Percentiles rank a stretch among this genome's conserved stretches.
phyloP scores from a whole-genome alignment of 64 coral and sea anemone genomes.

The Dendronephthya gigantea region DNA sequence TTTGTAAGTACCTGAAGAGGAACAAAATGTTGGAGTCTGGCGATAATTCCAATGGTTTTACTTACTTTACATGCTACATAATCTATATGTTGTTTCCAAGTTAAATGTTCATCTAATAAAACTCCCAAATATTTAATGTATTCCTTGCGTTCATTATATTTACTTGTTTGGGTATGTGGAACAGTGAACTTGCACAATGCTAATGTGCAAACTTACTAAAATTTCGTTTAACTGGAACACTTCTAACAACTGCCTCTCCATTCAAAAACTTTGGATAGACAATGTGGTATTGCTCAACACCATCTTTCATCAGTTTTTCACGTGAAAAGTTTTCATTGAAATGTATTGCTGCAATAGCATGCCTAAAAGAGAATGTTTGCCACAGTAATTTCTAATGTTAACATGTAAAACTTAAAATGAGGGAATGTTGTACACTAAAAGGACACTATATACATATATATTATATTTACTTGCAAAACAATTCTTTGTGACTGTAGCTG shows the following conservation, averaged over 20 bases:
- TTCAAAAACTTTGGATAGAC: not conserved
- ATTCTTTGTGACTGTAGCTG: no score
- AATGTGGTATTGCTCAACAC: not conserved
- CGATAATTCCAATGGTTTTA: not conserved
- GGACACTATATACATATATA: no score
- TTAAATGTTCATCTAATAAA: not conserved
- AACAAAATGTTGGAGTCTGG: constrained; percentile 7
- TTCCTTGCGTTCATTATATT: not conserved
- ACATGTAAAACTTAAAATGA: no score
- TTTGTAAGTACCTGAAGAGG: not conserved
- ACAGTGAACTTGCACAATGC: no score
- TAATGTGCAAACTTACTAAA: no score
- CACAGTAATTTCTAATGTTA: constrained; percentile 14
- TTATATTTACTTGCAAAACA: no score
- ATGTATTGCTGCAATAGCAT: not conserved
- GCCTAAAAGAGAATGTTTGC: not conserved
- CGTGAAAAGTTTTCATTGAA: not conserved
- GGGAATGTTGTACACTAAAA: no score
- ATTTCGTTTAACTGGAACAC: no score
- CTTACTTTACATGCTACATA: not conserved
- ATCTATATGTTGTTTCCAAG: not conserved
- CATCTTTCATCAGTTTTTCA: not conserved
- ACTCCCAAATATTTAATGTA: not conserved
- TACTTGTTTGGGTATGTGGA: no score
- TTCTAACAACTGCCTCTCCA: no score